These are phyloP conservation scores for Aplysina aerophoba DNA, from an alignment of 37 sponge, comb jelly and placozoan genomes.

Conservation along the genomic window DNA sequence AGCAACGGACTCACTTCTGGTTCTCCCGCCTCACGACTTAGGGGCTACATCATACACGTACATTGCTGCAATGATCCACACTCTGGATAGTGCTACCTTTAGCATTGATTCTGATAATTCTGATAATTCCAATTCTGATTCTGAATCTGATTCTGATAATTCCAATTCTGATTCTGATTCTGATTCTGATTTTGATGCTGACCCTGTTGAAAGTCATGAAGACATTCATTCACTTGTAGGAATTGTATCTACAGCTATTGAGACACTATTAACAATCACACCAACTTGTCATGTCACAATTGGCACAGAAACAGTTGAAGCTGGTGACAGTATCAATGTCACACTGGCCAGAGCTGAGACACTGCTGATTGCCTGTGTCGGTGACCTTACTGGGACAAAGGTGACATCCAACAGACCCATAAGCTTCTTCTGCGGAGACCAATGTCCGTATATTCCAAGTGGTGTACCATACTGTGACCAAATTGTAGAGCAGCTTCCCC, in stretches of 20 bases:
- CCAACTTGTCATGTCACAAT: too few species aligned
- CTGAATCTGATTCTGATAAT: too few species aligned
- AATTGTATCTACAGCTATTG: too few species aligned
- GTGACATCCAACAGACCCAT: slow-evolving; percentile 49
- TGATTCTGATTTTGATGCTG: too few species aligned
- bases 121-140: too few species aligned
- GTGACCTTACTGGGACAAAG: slow-evolving; percentile 43
- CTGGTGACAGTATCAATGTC: background rate
- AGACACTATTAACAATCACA: too few species aligned
- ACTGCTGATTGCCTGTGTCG: background rate
- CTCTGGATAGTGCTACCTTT: background rate
- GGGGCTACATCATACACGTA: slow-evolving; percentile 28
- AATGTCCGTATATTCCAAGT: slow-evolving; percentile 32
- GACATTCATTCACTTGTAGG: too few species aligned
- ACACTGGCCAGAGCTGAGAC: background rate
- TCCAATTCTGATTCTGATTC: too few species aligned
- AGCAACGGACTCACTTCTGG: slow-evolving; percentile 55
- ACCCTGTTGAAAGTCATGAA: too few species aligned
- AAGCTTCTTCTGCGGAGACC: slow-evolving; percentile 33
- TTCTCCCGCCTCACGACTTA: slow-evolving; percentile 32
- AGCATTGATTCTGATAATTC: too few species aligned
- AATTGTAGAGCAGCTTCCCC: slow-evolving; percentile 54
- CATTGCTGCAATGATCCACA: background rate
- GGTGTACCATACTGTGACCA: slow-evolving; percentile 49
- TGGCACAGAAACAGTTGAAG: too few species aligned